Percentiles rank a stretch among this genome's conserved stretches.
phyloP scores from a whole-genome alignment of 1,140 invertebrate species.

The Tetramorium alpestre region DNA sequence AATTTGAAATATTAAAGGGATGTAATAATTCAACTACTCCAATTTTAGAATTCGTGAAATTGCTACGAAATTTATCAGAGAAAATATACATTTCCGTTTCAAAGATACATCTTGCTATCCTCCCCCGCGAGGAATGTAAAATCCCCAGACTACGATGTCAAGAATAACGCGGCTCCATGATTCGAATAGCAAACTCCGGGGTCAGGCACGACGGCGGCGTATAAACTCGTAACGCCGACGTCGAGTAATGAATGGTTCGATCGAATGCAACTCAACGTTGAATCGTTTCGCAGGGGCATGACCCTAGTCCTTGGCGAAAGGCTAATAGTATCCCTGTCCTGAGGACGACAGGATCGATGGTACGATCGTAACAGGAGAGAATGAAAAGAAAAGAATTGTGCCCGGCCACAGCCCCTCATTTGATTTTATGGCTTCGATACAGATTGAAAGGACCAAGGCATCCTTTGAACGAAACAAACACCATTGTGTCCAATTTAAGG shows the following conservation, averaged over 20 bases:
- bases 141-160: constrained; percentile 25
- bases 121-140: constrained; percentile 22
- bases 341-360: constrained; percentile 61
- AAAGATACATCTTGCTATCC: constrained; percentile 33
- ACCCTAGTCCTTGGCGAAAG: constrained; percentile 62
- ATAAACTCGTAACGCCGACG: constrained; percentile 52
- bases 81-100: constrained; percentile 24
- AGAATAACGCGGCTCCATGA: constrained; percentile 30
- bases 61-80: background rate
- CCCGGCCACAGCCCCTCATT: background rate
- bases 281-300: constrained; percentile 55
- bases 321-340: constrained; percentile 66
- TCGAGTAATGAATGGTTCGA: constrained; percentile 63
- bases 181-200: constrained; percentile 51
- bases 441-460: constrained; percentile 8
- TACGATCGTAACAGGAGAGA: constrained; percentile 54
- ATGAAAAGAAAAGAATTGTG: constrained; percentile 17
- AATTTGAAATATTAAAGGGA: background rate
- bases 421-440: constrained; percentile 40
- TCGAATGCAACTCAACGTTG: constrained; percentile 58
- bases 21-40: background rate
- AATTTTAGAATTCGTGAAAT: background rate
- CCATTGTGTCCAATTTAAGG: background rate
- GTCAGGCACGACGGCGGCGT: constrained; percentile 36
- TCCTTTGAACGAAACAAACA: constrained; percentile 30